Evolutionary conservation across 2,797 vertebrate species (phyloP).

Genomic region (Lagocephalus sceleratus): DNA sequence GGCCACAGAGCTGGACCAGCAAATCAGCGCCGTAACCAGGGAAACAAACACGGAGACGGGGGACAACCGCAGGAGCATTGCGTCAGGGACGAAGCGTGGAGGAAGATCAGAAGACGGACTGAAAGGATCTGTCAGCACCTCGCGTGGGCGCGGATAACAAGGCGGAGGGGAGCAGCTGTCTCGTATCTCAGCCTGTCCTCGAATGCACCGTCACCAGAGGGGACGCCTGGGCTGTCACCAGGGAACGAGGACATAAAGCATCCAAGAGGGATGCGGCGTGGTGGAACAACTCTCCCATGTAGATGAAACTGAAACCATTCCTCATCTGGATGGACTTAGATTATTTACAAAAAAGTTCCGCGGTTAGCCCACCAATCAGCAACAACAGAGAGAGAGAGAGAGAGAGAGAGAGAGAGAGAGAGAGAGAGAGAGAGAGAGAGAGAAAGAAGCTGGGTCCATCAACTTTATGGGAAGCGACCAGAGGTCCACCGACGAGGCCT

Average conservation of each 20-base stretch:
- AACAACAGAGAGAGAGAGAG: constrained; percentile 28
- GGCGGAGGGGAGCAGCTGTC: constrained; percentile 19
- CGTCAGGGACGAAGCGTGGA: constrained; percentile 27
- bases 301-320: constrained; percentile 48
- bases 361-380: constrained; percentile 50
- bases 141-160: constrained; percentile 5
- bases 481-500: constrained; percentile 11
- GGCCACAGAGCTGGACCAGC: constrained; percentile 44
- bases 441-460: constrained; percentile 6
- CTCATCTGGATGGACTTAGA: constrained; percentile 57
- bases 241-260: constrained; percentile 13
- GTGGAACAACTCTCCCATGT: constrained; percentile 28
- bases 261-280: constrained; percentile 25
- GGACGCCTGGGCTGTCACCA: constrained; percentile 29
- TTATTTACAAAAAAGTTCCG: constrained; percentile 20
- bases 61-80: constrained; percentile 31
- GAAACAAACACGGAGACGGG: constrained; percentile 20
- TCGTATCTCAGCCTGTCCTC: constrained; percentile 27
- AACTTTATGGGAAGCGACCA: constrained; percentile 29
- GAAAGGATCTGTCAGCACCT: constrained; percentile 25
- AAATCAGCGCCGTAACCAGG: constrained; percentile 35
- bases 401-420: constrained; percentile 8
- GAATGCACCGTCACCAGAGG: constrained; percentile 21
- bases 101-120: constrained; percentile 14
- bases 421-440: too few species aligned